Evolutionary conservation across 2,888 invertebrate genomes (phyloP), one percentile per base, ranked within the genome.

Genomic region (Drosophila vallismaia): DNA sequence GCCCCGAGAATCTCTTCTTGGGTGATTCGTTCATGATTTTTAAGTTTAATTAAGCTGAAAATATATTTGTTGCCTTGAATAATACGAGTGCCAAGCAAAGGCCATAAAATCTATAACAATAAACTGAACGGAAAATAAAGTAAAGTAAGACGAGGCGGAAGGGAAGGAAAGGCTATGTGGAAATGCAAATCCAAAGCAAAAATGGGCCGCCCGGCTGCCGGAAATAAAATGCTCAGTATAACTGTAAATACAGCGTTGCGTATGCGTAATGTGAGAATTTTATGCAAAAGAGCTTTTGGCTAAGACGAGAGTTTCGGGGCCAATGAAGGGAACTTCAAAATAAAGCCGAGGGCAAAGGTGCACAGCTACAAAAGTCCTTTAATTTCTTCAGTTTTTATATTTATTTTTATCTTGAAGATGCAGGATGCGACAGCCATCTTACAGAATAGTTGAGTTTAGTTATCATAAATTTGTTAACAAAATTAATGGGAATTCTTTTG

Each of bases 31-130:
- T 51, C 29, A 38, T 56, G 45, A 48, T 69, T 82, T 78, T 89
- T 76, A 79, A 89, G 88, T 89, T 88, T 88, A 88, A 88, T 88
- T 88, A 88, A 88, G 89, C 78, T 77, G 88, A 89, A 89, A 88
- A 89, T 88, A 86, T 84, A 86, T 84, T 63, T 63, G 71, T 70
- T 78, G 84, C 84, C 76, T 86, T 82, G 83, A 83, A 82, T 82
- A 86, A 83, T 70, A 86, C 80, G 58, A 86, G 44, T 67, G 46
- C 48, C 9, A 51, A 14, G 52, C 54, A 42, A 29, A 60, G 46
- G 71, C 73, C 64, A 79, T 82, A 81, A 86, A 88, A 82, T 83
- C 81, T 80, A 79, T 85, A 87, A 82, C 85, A 82, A 79, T 70
- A 82, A 78, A 69, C 54, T 36, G 53, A 69, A 83, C 48, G 52